Evolutionary conservation across 2,113 vertebrate species (phyloP).

Genomic region (Macroglossus sobrinus): DNA sequence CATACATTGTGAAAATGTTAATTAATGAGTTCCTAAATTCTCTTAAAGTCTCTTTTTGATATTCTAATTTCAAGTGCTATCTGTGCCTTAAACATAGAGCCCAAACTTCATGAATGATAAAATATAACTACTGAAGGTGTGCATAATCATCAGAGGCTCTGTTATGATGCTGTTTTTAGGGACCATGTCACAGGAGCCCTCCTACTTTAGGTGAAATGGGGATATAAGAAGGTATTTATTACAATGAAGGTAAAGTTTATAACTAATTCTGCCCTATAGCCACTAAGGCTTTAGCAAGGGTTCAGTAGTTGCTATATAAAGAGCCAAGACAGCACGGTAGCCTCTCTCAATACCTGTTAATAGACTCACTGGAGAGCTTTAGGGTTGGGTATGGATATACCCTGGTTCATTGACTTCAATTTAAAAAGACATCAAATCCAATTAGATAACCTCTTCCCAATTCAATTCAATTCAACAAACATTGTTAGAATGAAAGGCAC

Average conservation of each 20-base stretch:
- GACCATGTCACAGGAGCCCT: neutral
- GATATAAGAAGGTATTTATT: neutral
- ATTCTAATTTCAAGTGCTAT: neutral
- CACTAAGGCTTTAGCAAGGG: neutral
- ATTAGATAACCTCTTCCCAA: conserved; percentile 39
- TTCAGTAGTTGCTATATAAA: neutral
- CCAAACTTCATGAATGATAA: neutral
- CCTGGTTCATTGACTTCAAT: conserved; percentile 45
- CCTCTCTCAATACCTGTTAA: neutral
- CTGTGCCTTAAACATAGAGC: neutral
- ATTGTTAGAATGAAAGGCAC: neutral
- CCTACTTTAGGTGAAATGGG: neutral
- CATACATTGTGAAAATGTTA: neutral
- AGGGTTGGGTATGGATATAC: conserved; percentile 13
- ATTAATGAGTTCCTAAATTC: neutral
- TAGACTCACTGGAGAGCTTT: conserved; percentile 37
- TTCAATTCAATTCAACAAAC: conserved; percentile 37
- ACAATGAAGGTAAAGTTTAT: neutral
- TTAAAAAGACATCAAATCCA: conserved; percentile 59
- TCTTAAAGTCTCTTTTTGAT: conserved; percentile 30
- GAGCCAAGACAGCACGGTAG: neutral
- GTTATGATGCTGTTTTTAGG: neutral
- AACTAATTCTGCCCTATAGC: neutral
- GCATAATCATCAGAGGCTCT: neutral
- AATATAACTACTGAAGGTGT: neutral